phyloP scores from a whole-genome alignment of 2,113 vertebrate genomes.

The Lanius collurio region DNA sequence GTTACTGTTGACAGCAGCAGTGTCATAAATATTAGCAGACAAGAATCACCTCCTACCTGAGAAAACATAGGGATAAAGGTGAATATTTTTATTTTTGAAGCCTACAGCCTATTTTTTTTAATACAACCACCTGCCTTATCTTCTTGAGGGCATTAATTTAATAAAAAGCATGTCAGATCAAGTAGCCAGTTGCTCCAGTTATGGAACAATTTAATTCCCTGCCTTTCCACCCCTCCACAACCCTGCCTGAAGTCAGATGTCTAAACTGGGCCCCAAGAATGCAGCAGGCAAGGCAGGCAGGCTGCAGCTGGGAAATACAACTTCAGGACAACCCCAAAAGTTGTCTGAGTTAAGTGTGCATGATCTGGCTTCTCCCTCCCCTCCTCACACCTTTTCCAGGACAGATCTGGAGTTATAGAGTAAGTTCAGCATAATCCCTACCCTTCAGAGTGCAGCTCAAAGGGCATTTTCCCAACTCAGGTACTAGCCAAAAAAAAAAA shows the following conservation, averaged over 20 bases:
- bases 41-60: constrained; percentile 42
- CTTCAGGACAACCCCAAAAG: neutral
- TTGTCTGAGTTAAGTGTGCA: neutral
- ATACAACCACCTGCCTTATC: neutral
- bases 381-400: neutral
- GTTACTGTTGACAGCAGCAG: constrained; percentile 64
- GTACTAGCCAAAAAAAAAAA: constrained; percentile 1
- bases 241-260: neutral
- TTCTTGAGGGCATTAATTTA: constrained; percentile 36
- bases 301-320: neutral
- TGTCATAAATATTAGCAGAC: constrained; percentile 61
- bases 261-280: neutral
- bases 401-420: neutral
- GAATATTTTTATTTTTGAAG: neutral
- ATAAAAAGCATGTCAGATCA: constrained; percentile 49
- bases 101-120: neutral
- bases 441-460: neutral
- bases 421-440: neutral
- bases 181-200: constrained; percentile 40
- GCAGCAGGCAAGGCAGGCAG: neutral
- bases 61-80: neutral
- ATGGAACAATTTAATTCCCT: constrained; percentile 12
- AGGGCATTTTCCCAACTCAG: constrained; percentile 20
- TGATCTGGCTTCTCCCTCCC: neutral
- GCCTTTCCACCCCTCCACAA: neutral